phyloP scores from a whole-genome alignment of 2,113 vertebrate species.

The Loxodonta africana region DNA sequence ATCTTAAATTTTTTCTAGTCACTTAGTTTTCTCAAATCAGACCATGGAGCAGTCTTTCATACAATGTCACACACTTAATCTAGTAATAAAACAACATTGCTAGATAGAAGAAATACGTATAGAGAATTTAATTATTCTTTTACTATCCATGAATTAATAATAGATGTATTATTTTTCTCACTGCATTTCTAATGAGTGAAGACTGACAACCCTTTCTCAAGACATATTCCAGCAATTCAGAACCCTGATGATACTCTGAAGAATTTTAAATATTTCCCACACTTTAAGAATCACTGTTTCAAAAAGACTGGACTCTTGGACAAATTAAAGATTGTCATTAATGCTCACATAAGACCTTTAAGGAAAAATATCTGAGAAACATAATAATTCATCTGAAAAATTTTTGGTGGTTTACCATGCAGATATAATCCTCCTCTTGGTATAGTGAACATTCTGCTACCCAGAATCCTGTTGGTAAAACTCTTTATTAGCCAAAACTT shows the following conservation, averaged over 20 bases:
- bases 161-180: conserved; percentile 50
- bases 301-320: background rate
- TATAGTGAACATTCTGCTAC: background rate
- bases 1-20: conserved; percentile 4
- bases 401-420: background rate
- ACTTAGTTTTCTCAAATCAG: conserved; percentile 53
- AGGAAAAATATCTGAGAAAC: background rate
- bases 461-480: background rate
- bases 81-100: conserved; percentile 14
- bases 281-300: conserved; percentile 25
- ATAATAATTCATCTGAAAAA: background rate
- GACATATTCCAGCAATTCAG: conserved; percentile 37
- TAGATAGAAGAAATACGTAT: conserved; percentile 33
- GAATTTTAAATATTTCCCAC: conserved; percentile 14
- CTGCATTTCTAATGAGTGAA: conserved; percentile 60
- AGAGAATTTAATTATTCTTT: conserved; percentile 65
- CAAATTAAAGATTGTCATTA: conserved; percentile 11
- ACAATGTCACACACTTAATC: conserved; percentile 35
- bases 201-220: conserved; percentile 40
- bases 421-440: background rate
- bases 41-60: background rate
- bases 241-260: background rate
- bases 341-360: background rate
- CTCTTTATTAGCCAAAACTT: background rate
- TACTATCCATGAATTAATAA: conserved; percentile 64